Percentiles rank a stretch among this genome's conserved stretches.
Conservation (phyloP, 1,140 invertebrate species). For the Panonychus citri region DNA sequence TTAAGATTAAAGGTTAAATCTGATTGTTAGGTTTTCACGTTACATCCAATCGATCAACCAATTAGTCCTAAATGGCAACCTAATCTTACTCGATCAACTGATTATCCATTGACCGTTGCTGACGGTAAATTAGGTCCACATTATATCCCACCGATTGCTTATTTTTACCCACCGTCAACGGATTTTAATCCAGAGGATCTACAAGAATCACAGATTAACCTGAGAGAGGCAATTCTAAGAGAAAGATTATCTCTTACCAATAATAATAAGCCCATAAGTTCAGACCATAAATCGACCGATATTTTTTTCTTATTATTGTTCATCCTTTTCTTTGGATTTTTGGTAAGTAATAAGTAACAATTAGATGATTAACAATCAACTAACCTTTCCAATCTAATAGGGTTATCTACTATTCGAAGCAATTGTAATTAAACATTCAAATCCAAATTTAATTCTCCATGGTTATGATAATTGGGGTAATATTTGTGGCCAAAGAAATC, state of each 20-base stretch:
- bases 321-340: background rate
- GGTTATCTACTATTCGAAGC: conserved; percentile 25
- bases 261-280: background rate
- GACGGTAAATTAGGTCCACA: background rate
- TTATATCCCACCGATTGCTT: background rate
- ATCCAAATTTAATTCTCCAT: conserved; percentile 30
- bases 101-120: background rate
- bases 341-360: too few relatives aligned
- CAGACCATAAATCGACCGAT: background rate
- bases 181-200: background rate
- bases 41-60: background rate
- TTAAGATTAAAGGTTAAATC: too few relatives aligned
- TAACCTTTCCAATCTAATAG: background rate
- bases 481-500: conserved; percentile 33
- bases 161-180: background rate
- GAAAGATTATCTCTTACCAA: background rate
- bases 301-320: background rate
- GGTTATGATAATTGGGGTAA: conserved; percentile 42
- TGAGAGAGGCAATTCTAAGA: background rate
- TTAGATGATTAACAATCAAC: background rate
- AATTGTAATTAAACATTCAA: background rate
- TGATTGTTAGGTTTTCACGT: background rate
- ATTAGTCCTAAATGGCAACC: background rate
- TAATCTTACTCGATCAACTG: background rate
- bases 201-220: background rate